Evolutionary conservation across 2,797 vertebrate species (phyloP).

Genomic region (Emys orbicularis): DNA sequence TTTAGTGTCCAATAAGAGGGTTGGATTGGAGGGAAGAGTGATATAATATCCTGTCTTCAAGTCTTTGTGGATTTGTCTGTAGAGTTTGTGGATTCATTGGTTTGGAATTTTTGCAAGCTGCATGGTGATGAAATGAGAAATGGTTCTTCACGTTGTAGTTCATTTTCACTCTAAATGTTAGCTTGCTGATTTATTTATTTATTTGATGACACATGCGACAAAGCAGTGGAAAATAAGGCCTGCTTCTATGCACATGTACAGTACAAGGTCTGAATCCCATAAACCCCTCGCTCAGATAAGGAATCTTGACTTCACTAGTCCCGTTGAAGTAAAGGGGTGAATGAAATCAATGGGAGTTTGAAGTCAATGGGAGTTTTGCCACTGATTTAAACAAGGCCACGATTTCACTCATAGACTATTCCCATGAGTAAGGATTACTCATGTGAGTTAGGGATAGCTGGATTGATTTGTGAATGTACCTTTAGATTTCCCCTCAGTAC

Average conservation of each 20-base stretch:
- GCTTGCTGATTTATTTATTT: slow-evolving; percentile 3
- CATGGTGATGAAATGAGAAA: not conserved
- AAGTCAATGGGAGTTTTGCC: not conserved
- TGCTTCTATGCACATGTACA: not conserved
- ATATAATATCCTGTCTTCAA: slow-evolving; percentile 52
- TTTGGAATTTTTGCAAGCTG: slow-evolving; percentile 31
- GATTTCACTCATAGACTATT: not conserved
- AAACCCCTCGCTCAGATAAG: not conserved
- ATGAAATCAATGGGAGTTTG: not conserved
- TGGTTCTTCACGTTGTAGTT: not conserved
- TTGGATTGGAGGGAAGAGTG: slow-evolving; percentile 22
- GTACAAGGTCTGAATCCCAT: not conserved
- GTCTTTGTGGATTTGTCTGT: slow-evolving; percentile 1
- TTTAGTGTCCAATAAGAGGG: slow-evolving; percentile 31
- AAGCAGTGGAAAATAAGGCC: not conserved
- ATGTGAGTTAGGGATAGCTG: not conserved
- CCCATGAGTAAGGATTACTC: not conserved
- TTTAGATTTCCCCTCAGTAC: not conserved
- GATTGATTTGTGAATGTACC: not conserved
- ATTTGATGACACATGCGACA: not conserved
- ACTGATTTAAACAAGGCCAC: not conserved
- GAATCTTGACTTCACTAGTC: not conserved
- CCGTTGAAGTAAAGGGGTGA: not conserved
- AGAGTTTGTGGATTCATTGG: slow-evolving; percentile 50
- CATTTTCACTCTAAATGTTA: slow-evolving; percentile 31